Evolutionary conservation across 2,113 vertebrate genomes (phyloP).

Genomic region (Atlantisia rogersi): DNA sequence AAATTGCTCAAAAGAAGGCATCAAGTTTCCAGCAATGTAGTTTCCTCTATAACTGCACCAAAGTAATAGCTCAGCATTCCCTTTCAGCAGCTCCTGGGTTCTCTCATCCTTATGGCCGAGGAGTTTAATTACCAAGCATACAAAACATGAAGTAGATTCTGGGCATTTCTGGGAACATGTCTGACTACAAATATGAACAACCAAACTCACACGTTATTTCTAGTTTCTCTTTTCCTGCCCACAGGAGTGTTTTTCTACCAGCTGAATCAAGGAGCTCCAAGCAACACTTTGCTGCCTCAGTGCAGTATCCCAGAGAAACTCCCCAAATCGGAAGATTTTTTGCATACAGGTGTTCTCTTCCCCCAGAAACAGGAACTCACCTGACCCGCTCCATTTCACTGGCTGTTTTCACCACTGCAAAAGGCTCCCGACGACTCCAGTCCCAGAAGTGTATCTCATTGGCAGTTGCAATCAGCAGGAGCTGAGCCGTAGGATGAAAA

Average conservation of each 20-base stretch:
- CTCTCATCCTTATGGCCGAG: background rate
- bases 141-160: background rate
- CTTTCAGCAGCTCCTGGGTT: background rate
- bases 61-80: background rate
- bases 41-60: background rate
- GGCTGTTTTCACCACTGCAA: constrained; percentile 96
- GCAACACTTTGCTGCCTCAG: background rate
- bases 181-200: background rate
- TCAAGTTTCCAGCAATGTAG: background rate
- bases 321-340: background rate
- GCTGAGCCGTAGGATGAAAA: constrained; percentile 97
- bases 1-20: background rate
- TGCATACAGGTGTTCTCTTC: background rate
- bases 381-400: constrained; percentile 96
- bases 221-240: background rate
- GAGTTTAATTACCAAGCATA: background rate
- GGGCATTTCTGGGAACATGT: background rate
- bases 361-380: constrained; percentile 67
- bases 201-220: background rate
- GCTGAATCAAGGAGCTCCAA: background rate
- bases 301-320: background rate
- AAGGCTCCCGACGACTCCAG: constrained; percentile 97
- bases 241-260: background rate
- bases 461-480: constrained; percentile 96
- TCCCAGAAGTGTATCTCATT: constrained; percentile 99